A percentile compares a stretch with the other conserved stretches of the same genome.
Conservation (phyloP, 1,140 invertebrate genomes). For the Eriosoma lanigerum region DNA sequence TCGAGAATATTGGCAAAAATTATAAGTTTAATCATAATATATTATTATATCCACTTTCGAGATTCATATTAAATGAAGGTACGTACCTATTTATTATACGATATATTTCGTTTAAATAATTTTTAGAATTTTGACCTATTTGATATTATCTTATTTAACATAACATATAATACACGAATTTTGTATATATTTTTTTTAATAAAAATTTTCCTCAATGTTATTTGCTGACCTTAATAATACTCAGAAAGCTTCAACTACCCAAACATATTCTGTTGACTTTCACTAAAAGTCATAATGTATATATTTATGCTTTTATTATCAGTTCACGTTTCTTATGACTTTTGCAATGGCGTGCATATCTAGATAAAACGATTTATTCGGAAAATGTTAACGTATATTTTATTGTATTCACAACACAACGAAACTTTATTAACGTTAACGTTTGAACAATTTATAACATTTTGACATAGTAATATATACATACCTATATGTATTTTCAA, state of each 20-base stretch:
- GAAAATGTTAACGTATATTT: neutral
- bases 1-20: no score
- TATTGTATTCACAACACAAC: neutral
- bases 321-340: neutral
- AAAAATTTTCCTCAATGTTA: neutral
- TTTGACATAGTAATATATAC: neutral
- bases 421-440: neutral
- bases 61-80: no score
- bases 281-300: constrained; percentile 9
- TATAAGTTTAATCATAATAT: no score
- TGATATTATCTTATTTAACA: neutral
- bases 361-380: constrained; percentile 18
- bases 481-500: no score
- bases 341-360: neutral
- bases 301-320: neutral
- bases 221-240: constrained; percentile 7
- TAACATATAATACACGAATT: neutral
- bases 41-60: no score
- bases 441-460: neutral
- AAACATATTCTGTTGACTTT: constrained; percentile 4
- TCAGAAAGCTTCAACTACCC: neutral
- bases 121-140: neutral
- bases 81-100: no score
- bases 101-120: no score
- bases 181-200: no score